phyloP scores from a whole-genome alignment of 2,113 vertebrate species.

The Tachysurus fulvidraco region DNA sequence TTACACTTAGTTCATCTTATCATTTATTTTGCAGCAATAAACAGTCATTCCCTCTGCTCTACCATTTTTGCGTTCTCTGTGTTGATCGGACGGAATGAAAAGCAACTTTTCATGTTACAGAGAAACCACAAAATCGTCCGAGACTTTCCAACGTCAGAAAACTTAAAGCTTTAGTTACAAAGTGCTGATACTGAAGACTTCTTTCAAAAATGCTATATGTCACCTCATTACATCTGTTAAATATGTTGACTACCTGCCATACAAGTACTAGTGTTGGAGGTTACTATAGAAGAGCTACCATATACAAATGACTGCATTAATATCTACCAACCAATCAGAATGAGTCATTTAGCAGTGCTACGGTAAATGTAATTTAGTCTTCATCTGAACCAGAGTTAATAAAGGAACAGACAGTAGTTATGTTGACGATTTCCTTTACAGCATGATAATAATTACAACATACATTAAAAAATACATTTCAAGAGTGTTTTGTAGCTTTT shows the following conservation, averaged over 20 bases:
- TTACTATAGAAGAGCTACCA: not conserved
- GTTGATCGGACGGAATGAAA: not conserved
- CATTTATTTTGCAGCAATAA: not conserved
- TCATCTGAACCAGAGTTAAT: not conserved
- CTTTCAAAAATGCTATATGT: not conserved
- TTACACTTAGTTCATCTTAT: not conserved
- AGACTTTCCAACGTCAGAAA: not conserved
- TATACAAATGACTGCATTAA: not conserved
- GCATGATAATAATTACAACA: not conserved
- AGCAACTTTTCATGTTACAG: not conserved
- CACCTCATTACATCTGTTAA: not conserved
- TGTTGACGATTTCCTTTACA: not conserved
- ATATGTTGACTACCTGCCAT: not conserved
- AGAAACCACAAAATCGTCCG: not conserved
- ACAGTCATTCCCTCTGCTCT: not conserved
- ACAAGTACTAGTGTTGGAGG: not conserved
- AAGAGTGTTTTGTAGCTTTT: not conserved
- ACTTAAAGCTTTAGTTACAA: not conserved
- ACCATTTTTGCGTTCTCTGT: not conserved
- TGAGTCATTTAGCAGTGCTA: not conserved
- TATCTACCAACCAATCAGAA: not conserved
- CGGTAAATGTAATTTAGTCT: not conserved
- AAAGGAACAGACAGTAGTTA: not conserved
- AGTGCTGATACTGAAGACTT: not conserved
- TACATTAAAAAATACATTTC: not conserved